Evolutionary conservation across 2,888 invertebrate species (phyloP).

Genomic region (Neoitamus cyanurus): DNA sequence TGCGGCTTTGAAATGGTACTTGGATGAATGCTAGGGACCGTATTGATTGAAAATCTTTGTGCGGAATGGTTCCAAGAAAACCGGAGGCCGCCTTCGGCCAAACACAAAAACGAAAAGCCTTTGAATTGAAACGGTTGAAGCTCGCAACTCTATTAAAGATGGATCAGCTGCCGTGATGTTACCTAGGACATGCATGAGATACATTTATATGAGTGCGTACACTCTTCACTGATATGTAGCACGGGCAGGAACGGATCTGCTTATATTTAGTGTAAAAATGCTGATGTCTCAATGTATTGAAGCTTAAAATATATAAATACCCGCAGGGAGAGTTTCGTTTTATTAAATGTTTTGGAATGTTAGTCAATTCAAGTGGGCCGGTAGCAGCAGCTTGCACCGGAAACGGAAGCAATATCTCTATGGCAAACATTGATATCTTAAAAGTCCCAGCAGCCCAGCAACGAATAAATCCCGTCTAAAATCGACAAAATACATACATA

Average conservation of each 20-base stretch:
- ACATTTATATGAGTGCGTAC: not conserved
- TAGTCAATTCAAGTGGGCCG: not conserved
- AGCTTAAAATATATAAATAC: not conserved
- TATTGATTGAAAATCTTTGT: not conserved
- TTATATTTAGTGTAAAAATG: not conserved
- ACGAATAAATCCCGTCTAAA: not conserved
- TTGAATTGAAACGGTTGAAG: not conserved
- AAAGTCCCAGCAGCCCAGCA: not conserved
- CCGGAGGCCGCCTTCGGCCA: not conserved
- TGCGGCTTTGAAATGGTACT: not conserved
- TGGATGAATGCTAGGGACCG: not conserved
- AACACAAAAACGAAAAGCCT: not conserved
- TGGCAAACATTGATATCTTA: not conserved
- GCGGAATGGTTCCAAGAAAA: not conserved
- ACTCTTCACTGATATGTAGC: not conserved
- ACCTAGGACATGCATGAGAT: not conserved
- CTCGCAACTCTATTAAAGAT: not conserved
- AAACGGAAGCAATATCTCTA: not conserved
- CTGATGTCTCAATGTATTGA: not conserved
- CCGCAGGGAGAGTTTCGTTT: not conserved
- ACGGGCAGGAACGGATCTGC: not conserved
- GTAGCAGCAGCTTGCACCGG: not conserved
- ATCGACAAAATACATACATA: not conserved
- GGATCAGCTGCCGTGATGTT: not conserved
- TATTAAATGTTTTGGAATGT: not conserved